Evolutionary conservation across 2,797 vertebrate species (phyloP), one percentile per base, ranked within the genome.

Genomic region (Tadarida brasiliensis): DNA sequence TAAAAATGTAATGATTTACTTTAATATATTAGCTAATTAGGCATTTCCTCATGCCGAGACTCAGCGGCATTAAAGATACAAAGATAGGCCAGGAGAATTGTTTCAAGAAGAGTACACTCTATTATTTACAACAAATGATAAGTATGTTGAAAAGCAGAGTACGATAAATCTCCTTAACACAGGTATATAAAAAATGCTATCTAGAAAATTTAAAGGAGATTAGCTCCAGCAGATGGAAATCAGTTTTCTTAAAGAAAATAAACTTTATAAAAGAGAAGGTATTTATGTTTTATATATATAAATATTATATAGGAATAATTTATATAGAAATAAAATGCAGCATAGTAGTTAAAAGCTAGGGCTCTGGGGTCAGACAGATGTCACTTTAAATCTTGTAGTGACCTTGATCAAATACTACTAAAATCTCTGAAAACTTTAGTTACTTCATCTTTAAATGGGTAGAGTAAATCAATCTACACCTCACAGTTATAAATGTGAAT

Each of bases 1-100:
- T 84, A 90, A 80, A 90, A 80, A 81, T 8, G 30, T 78, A 73
- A 33, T 16, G 24, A 76, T 47, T 73, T 68, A 71, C 59, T 96
- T 83, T 12, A 68, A 92, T 93, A 88, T 39, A 94, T 10, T 76
- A 89, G 90, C 49, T 88, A 87, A 92, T 26, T 76, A 95, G 65
- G 71, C 15, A 90, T 26, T 84, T 87, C 14, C 39, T 12, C 17
- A 94, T 30, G 16, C n/a, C 39, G 7, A 88, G 28, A 11, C n/a
- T 91, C 44, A 94, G 10, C 59, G 54, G 33, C 94, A 68, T 5
- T 39, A 39, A 90, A 85, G 57, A 90, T 65, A 81, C 9, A 78
- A 94, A 85, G 28, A 68, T 8, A 87, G 16, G 16, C 51, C 35
- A 86, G 26, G 33, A 39, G 90, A 44, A 61, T 1, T 59, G 12